A percentile compares a stretch with the other conserved stretches of the same genome.
These are phyloP conservation scores for Philaenus spumarius DNA, from an alignment of 1,140 invertebrate genomes.

Conservation along the genomic window DNA sequence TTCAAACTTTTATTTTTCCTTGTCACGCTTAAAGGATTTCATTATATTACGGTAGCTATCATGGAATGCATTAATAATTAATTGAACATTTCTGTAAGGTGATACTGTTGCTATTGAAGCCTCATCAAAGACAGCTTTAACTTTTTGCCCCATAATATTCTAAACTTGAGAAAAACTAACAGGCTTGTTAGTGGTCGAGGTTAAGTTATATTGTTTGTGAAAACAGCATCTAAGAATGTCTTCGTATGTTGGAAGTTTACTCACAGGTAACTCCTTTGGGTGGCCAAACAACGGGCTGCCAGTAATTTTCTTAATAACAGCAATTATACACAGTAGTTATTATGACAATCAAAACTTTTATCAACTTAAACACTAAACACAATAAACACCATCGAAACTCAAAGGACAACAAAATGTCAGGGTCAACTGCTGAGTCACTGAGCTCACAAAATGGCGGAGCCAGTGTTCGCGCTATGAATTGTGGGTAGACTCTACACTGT, in stretches of 20 bases:
- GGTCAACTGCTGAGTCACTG: not conserved
- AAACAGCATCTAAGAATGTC: slow-evolving; percentile 1
- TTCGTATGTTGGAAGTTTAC: too few species aligned
- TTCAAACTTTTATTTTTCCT: not conserved
- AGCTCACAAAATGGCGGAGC: not conserved
- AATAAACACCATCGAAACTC: not conserved
- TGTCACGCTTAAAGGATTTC: too few species aligned
- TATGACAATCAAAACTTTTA: too few species aligned
- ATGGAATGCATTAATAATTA: not conserved
- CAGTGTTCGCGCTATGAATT: not conserved
- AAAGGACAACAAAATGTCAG: not conserved
- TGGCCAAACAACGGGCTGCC: slow-evolving; percentile 1
- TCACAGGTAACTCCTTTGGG: slow-evolving; percentile 7
- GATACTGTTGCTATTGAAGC: not conserved
- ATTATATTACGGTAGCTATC: slow-evolving; percentile 3
- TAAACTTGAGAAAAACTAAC: slow-evolving; percentile 4
- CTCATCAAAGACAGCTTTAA: too few species aligned
- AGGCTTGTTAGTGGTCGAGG: not conserved
- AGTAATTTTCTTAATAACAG: slow-evolving; percentile 2
- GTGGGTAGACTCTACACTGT: not conserved
- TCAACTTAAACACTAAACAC: not conserved
- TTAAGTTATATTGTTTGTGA: not conserved
- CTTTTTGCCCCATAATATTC: too few species aligned
- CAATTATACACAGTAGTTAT: not conserved
- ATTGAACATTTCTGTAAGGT: slow-evolving; percentile 9